phyloP scores from a whole-genome alignment of 2,888 invertebrate genomes.

The Mythimna impura region DNA sequence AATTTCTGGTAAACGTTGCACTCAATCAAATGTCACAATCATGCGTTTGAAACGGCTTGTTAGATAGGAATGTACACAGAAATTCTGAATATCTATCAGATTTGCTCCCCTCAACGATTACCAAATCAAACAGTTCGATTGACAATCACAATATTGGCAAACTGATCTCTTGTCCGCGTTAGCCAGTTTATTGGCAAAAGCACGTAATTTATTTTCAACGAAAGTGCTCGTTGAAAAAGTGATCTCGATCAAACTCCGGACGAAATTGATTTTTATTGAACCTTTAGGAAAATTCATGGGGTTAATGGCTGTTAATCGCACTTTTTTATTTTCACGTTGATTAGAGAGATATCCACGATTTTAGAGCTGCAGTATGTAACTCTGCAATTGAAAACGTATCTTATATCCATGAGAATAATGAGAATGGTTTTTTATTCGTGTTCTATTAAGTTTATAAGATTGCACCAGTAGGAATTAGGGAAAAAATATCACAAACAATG shows the following conservation, averaged over 20 bases:
- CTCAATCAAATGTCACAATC: neutral
- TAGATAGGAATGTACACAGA: neutral
- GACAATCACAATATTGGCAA: constrained; percentile 55
- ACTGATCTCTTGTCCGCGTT: constrained; percentile 46
- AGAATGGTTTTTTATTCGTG: neutral
- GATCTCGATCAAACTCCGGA: constrained; percentile 28
- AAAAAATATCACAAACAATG: too few species aligned
- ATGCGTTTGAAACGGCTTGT: neutral
- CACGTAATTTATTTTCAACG: constrained; percentile 23
- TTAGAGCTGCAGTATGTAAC: constrained; percentile 1
- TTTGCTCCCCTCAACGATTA: constrained; percentile 45
- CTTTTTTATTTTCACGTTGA: constrained; percentile 26
- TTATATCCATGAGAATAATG: neutral
- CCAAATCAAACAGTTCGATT: constrained; percentile 54
- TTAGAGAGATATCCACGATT: constrained; percentile 12
- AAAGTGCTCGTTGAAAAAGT: constrained; percentile 28
- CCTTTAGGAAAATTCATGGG: constrained; percentile 34
- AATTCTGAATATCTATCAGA: constrained; percentile 32
- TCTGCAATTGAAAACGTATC: constrained; percentile 1
- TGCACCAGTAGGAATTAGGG: neutral
- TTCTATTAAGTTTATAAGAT: neutral
- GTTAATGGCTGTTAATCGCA: constrained; percentile 10
- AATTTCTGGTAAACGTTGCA: neutral
- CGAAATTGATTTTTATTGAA: constrained; percentile 42
- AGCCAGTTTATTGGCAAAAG: constrained; percentile 38